Conservation (phyloP, 2,888 invertebrate species). For the Heliothis peltigera region DNA sequence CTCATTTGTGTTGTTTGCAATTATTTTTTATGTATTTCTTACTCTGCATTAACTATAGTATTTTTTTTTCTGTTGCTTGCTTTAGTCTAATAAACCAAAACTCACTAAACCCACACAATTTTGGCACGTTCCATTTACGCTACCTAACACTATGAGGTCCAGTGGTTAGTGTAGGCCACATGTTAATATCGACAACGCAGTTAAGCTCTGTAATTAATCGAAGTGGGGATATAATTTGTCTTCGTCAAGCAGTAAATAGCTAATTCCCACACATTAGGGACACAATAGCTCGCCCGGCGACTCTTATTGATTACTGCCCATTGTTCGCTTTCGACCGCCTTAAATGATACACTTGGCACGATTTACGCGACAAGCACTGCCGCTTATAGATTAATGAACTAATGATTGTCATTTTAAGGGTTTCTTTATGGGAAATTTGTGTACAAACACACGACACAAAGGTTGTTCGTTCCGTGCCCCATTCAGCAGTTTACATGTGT, state of each 20-base stretch:
- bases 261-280: conserved; percentile 88
- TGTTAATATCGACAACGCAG: conserved; percentile 81
- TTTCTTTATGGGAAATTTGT: conserved; percentile 50
- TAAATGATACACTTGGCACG: conserved; percentile 85
- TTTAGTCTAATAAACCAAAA: background rate
- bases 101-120: background rate
- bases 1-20: background rate
- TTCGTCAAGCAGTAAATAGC: conserved; percentile 88
- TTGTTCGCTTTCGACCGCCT: conserved; percentile 84
- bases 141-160: conserved; percentile 42
- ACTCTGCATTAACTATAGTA: background rate
- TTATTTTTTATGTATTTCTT: background rate
- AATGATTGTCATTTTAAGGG: conserved; percentile 68
- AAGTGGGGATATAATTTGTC: conserved; percentile 86
- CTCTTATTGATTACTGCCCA: conserved; percentile 88
- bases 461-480: conserved; percentile 17
- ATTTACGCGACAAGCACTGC: conserved; percentile 77
- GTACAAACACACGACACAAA: conserved; percentile 47
- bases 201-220: conserved; percentile 88
- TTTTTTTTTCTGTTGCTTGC: background rate
- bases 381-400: conserved; percentile 78
- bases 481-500: conserved; percentile 23
- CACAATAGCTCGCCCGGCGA: conserved; percentile 83
- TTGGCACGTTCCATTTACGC: background rate
- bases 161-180: conserved; percentile 63